Percentiles rank a stretch among this genome's conserved stretches.
Conservation (phyloP, 2,888 invertebrate genomes). For the Zaprionus bogoriensis region DNA sequence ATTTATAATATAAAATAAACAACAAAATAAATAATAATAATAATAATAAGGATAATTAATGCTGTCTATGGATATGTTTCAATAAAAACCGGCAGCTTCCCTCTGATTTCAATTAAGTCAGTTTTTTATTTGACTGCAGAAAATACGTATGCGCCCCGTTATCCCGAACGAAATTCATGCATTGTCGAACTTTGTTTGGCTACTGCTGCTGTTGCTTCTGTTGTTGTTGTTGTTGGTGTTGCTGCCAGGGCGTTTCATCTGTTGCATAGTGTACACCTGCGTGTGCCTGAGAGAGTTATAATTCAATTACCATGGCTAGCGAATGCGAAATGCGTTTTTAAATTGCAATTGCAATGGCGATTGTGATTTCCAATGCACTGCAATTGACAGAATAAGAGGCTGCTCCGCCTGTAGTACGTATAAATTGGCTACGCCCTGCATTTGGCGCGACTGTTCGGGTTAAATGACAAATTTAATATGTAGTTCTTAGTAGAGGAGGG, state of each 20-base stretch:
- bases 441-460: constrained; percentile 32
- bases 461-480: constrained; percentile 76
- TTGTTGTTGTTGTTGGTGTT: too few relatives aligned
- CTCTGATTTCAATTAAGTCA: not conserved
- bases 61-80: not conserved
- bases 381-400: constrained; percentile 43
- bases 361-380: too few relatives aligned
- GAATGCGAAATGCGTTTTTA: constrained; percentile 47
- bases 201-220: not conserved
- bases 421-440: constrained; percentile 18
- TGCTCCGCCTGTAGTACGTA: not conserved
- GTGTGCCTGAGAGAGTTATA: constrained; percentile 8
- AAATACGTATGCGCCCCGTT: constrained; percentile 26
- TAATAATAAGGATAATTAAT: not conserved
- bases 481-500: constrained; percentile 43
- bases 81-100: not conserved
- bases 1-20: too few relatives aligned
- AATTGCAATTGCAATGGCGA: constrained; percentile 42
- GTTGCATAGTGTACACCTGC: constrained; percentile 18
- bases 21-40: too few relatives aligned
- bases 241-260: too few relatives aligned
- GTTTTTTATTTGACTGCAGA: not conserved
- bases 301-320: constrained; percentile 47
- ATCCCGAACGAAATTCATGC: not conserved
- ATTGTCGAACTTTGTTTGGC: constrained; percentile 3